Evolutionary conservation across 2,888 invertebrate genomes (phyloP), one percentile per base, ranked within the genome.

Genomic region (Stomorhina lunata): DNA sequence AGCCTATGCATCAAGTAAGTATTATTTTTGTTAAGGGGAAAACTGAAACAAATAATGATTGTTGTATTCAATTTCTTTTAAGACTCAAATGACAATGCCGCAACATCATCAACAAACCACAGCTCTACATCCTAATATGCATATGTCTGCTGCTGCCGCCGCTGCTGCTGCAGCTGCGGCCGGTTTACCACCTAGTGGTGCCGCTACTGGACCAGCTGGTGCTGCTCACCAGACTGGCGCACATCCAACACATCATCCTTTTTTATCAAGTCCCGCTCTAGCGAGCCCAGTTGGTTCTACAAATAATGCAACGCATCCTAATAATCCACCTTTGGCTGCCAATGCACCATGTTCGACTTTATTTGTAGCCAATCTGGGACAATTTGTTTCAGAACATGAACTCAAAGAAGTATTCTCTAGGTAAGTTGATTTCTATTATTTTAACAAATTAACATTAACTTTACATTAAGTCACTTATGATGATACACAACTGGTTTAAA

Each of bases 341-440:
- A 95, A 96, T 91, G 95, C 96, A 87, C 98, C 98, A 87, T 98
- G 98, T 93, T 98, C 98, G 88, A 99, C 99, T 86, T 95, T 99
- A 86, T 99, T 99, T 93, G 98, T 99, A 90, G 99, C 99, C 90
- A 99, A 99, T 93, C 94, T 99, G 90, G 98, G 99, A 87, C 97
- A 97, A 92, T 98, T 97, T 92, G 98, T 98, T 89, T 98, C 97
- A 86, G 99, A 99, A 92, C 98, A 99, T 91, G 99, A 99, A 92
- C 95, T 99, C 87, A 98, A 98, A 93, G 98, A 98, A 92, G 96
- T 99, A 91, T 98, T 99, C 93, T 96, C 96, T 94, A 98, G 98
- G 98, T 98, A 92, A 92, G 93, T 84, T n/a, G 9, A 34, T 32
- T 20, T 50, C 29, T 32, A n/a, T n/a, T n/a, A n/a, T n/a, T n/a